phyloP scores from a whole-genome alignment of 64 coral and sea anemone genomes.

The Montipora cactus region DNA sequence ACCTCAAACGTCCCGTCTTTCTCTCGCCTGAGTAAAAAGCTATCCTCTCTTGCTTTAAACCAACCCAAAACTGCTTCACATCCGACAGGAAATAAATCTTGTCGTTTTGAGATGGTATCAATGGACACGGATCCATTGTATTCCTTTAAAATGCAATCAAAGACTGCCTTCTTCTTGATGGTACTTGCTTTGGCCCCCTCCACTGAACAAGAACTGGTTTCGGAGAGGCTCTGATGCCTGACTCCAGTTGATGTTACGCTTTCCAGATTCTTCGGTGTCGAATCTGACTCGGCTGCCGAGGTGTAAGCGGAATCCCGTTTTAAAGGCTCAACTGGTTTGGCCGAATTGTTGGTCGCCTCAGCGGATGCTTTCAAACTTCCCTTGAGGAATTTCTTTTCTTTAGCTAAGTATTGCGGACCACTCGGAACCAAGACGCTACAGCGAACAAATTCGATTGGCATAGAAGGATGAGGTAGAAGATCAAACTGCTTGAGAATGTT shows the following conservation, averaged over 20 bases:
- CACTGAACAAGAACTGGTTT: conserved; percentile 14
- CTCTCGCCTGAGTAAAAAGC: conserved; percentile 62
- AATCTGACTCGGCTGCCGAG: too few relatives aligned
- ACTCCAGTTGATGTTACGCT: too few relatives aligned
- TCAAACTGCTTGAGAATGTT: conserved; percentile 35
- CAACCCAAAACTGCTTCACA: conserved; percentile 57
- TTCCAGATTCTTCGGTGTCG: too few relatives aligned
- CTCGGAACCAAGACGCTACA: conserved; percentile 1
- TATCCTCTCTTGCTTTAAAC: conserved; percentile 48
- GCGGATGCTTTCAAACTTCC: too few relatives aligned
- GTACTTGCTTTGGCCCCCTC: background rate
- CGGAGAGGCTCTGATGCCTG: background rate
- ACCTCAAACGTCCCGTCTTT: background rate
- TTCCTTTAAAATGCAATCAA: conserved; percentile 63
- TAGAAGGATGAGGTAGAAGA: conserved; percentile 15
- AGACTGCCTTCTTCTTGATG: conserved; percentile 65
- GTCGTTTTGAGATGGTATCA: conserved; percentile 45
- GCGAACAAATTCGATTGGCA: conserved; percentile 15
- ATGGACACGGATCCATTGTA: conserved; percentile 52
- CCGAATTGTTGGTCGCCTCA: background rate
- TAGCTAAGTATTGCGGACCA: background rate
- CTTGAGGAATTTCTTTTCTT: background rate
- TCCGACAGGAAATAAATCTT: conserved; percentile 59
- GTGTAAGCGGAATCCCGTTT: background rate
- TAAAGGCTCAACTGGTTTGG: background rate